These are phyloP conservation scores for Drosophila nasuta DNA, from an alignment of 1,140 invertebrate species.

Conservation along the genomic window DNA sequence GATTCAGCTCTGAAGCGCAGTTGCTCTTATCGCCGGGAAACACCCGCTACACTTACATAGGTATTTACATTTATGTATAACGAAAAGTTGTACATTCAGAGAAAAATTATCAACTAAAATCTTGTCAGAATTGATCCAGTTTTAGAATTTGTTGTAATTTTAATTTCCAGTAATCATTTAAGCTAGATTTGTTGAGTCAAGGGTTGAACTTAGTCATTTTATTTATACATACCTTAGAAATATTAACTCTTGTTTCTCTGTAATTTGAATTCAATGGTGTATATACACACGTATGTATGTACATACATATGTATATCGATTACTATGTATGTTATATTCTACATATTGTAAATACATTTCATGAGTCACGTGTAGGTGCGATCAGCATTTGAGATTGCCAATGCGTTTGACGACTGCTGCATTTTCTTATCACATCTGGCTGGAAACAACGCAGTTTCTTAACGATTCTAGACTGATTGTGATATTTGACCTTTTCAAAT, in stretches of 20 bases:
- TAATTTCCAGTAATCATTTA: too few species aligned
- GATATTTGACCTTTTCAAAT: constrained; percentile 11
- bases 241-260: too few species aligned
- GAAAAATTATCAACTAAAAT: too few species aligned
- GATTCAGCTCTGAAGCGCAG: constrained; percentile 8
- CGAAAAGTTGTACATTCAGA: too few species aligned
- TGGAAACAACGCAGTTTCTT: constrained; percentile 25
- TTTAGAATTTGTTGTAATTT: too few species aligned
- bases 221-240: too few species aligned
- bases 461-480: too few species aligned
- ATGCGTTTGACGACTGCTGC: background rate
- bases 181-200: too few species aligned
- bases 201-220: too few species aligned
- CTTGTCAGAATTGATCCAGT: too few species aligned
- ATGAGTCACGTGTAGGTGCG: constrained; percentile 20
- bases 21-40: constrained; percentile 8
- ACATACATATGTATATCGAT: background rate
- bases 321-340: constrained; percentile 1
- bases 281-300: background rate
- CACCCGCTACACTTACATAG: background rate
- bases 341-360: background rate
- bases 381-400: constrained; percentile 5
- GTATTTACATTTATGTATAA: background rate
- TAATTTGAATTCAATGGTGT: background rate
- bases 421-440: constrained; percentile 14